Evolutionary conservation across 1,140 invertebrate genomes (phyloP).

Genomic region (Tenebrio molitor): DNA sequence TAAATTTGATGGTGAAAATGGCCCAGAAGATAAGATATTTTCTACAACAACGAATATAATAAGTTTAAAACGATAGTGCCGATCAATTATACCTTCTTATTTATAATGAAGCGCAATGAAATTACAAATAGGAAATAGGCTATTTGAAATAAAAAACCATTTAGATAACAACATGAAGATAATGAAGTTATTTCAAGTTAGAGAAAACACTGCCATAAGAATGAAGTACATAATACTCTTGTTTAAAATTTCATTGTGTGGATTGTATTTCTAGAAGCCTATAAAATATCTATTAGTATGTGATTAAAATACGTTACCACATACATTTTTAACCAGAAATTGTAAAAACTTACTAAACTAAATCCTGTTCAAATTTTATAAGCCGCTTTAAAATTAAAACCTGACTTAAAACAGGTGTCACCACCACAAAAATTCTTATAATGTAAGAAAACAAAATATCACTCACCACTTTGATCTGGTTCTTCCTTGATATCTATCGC

Average conservation of each 20-base stretch:
- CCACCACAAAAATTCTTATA: too few species aligned
- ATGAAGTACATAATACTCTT: conserved; percentile 3
- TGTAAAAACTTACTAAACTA: too few species aligned
- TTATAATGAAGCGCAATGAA: neutral
- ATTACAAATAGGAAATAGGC: neutral
- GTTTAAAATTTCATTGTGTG: too few species aligned
- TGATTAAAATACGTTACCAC: too few species aligned
- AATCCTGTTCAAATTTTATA: too few species aligned
- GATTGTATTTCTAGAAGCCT: too few species aligned
- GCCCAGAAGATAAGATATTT: conserved; percentile 68
- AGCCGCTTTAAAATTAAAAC: too few species aligned
- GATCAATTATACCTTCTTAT: neutral
- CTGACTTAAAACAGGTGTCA: too few species aligned
- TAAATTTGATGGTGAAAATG: conserved; percentile 72
- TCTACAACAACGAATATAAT: conserved; percentile 47
- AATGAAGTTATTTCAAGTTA: neutral
- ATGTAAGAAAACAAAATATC: too few species aligned
- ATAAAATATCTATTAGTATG: too few species aligned
- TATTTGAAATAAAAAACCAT: neutral
- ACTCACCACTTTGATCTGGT: conserved; percentile 47
- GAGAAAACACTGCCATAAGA: neutral
- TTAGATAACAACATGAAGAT: neutral
- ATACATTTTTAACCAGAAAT: too few species aligned
- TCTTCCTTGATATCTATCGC: conserved; percentile 80
- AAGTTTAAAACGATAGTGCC: neutral